phyloP scores from a whole-genome alignment of 1,140 invertebrate species.

The Andrena cerasifolii region DNA sequence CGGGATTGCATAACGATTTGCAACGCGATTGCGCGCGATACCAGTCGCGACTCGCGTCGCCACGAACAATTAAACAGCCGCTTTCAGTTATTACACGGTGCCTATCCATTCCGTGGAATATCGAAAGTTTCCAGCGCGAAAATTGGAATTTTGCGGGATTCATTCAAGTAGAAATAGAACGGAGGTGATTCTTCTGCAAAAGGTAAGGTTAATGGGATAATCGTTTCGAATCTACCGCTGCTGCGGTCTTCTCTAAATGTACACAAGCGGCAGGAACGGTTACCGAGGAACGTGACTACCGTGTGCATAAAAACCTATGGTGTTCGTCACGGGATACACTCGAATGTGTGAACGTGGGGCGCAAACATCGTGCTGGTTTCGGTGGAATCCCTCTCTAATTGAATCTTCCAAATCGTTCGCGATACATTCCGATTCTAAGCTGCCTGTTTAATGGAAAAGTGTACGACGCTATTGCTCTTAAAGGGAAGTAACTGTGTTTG shows the following conservation, averaged over 20 bases:
- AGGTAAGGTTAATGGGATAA: no score
- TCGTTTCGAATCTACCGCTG: neutral
- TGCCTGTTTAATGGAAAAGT: neutral
- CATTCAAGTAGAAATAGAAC: no score
- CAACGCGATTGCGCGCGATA: slow-evolving; percentile 55
- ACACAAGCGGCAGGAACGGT: neutral
- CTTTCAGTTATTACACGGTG: slow-evolving; percentile 19
- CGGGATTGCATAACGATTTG: slow-evolving; percentile 65
- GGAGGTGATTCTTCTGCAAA: no score
- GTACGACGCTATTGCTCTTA: neutral
- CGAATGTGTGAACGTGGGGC: neutral
- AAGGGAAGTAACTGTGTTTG: neutral
- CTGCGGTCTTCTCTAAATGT: no score
- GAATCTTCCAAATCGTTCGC: no score
- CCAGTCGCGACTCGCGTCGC: neutral
- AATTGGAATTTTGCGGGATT: no score
- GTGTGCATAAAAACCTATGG: neutral
- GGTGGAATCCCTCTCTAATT: neutral
- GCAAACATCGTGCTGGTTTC: neutral
- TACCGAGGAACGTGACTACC: neutral
- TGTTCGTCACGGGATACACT: neutral
- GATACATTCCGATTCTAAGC: no score
- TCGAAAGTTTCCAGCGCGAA: no score
- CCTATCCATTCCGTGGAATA: no score
- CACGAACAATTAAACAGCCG: neutral